Conservation (phyloP, 2,113 vertebrate genomes). For the Morone saxatilis region DNA sequence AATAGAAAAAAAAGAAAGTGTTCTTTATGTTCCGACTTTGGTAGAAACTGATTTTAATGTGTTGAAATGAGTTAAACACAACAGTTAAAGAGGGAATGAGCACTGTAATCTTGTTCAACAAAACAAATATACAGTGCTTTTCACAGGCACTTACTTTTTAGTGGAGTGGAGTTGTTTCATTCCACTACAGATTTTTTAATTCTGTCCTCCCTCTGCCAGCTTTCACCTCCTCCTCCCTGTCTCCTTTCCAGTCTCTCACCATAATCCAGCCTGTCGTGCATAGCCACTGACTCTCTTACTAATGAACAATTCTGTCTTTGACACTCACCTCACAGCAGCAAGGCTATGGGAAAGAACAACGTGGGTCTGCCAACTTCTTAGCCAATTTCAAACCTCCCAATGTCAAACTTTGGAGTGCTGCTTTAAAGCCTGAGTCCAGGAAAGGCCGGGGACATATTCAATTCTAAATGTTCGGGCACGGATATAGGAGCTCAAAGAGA, state of each 20-base stretch:
- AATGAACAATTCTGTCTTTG: constrained; percentile 46
- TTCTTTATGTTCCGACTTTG: not conserved
- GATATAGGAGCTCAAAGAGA: constrained; percentile 25
- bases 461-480: constrained; percentile 41
- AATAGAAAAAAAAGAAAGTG: too few relatives aligned
- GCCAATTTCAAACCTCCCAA: constrained; percentile 45
- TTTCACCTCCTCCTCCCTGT: not conserved
- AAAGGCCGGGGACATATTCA: constrained; percentile 37
- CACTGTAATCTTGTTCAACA: not conserved
- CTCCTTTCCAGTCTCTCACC: constrained; percentile 10
- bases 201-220: not conserved
- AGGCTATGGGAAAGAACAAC: constrained; percentile 42
- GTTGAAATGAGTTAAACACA: not conserved
- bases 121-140: not conserved
- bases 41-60: not conserved
- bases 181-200: not conserved
- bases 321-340: constrained; percentile 34
- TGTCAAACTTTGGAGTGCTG: constrained; percentile 52
- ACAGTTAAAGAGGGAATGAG: not conserved
- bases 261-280: constrained; percentile 40
- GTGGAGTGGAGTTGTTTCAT: not conserved
- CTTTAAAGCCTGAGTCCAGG: constrained; percentile 29
- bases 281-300: constrained; percentile 38
- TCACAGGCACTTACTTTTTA: not conserved
- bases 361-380: constrained; percentile 31